Conservation (phyloP, 2,888 invertebrate genomes). For the Malthinus seriepunctatus region DNA sequence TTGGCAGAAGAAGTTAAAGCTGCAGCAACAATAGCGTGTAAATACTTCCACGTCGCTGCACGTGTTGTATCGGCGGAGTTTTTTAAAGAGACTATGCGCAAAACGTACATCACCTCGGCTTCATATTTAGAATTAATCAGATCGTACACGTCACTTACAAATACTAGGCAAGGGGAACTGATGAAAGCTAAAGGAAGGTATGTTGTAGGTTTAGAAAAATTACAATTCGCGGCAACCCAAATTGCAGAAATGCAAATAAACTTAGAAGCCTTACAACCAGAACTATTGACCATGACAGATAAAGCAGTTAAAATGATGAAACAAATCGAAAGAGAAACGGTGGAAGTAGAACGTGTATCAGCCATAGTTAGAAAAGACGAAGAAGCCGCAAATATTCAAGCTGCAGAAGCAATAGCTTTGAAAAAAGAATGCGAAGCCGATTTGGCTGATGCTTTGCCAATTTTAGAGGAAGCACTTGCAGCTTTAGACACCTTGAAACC, state of each 20-base stretch:
- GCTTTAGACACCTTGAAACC: conserved; percentile 86
- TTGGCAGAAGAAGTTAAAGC: conserved; percentile 68
- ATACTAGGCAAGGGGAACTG: conserved; percentile 73
- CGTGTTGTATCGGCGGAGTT: conserved; percentile 66
- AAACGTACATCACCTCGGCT: conserved; percentile 83
- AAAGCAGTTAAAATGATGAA: conserved; percentile 76
- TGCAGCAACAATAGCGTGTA: conserved; percentile 75
- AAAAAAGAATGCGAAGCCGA: conserved; percentile 93
- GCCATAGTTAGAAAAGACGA: conserved; percentile 84
- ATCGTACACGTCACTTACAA: conserved; percentile 73
- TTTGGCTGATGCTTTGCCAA: conserved; percentile 84
- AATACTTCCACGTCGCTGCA: conserved; percentile 85
- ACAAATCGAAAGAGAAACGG: conserved; percentile 75
- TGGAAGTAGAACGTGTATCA: conserved; percentile 77
- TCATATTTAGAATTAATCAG: conserved; percentile 82
- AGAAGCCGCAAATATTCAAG: conserved; percentile 84
- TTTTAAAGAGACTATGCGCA: conserved; percentile 66
- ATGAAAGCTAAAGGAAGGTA: conserved; percentile 73
- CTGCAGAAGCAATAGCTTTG: conserved; percentile 78
- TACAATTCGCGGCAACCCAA: conserved; percentile 76
- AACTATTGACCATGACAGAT: conserved; percentile 71
- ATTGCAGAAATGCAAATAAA: conserved; percentile 77
- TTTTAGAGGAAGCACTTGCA: conserved; percentile 73
- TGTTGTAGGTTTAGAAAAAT: conserved; percentile 64
- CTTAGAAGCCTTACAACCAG: conserved; percentile 73